Evolutionary conservation across 1,140 invertebrate species (phyloP), one percentile per base, ranked within the genome.

Genomic region (Ruditapes philippinarum): DNA sequence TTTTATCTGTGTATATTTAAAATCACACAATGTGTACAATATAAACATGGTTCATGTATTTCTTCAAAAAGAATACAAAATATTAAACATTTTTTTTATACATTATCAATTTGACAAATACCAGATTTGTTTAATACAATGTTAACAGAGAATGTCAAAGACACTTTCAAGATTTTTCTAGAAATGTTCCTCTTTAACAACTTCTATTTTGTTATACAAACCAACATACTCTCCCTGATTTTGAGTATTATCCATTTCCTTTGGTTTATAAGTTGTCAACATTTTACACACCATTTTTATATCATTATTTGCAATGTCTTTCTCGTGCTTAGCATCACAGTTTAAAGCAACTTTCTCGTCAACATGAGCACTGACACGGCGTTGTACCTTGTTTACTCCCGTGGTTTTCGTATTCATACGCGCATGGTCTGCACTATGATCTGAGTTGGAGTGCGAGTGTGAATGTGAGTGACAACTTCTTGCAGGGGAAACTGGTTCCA

Each of bases 401-500:
- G 14, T 38, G 14, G 22, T 54, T 22, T 49, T n/a, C n/a, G 49
- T 31, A 78, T 78, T n/a, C 31, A 54, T 49, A 36, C 49, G 54
- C 5, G 17, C 54, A 19, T 40, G 45, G 28, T 78, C 40, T 14
- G 74, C 54, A 36, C 54, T 40, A 14, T 28, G 54, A 54, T 31
- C 17, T 22, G 74, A 78, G n/a, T 78, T 45, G 1, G 73, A 76
- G 22, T 51, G 73, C 17, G 40, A 74, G 36, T 74, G 38, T 14
- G 74, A 78, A 28, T 78, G 74, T 28, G 74, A 78, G 31, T 78
- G 74, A 5, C 25, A 78, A 36, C 74, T 86, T 86, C 85, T 36
- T 70, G 74, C 88, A 19, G 70, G 79, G 25, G 81, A 78, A 19
- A 38, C 42, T n/a, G 84, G 84, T 9, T 82, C 88, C 68, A 92